A percentile compares a stretch with the other conserved stretches of the same genome.
These are phyloP conservation scores for Cuculus canorus DNA, from an alignment of 2,797 vertebrate genomes.

Conservation along the genomic window DNA sequence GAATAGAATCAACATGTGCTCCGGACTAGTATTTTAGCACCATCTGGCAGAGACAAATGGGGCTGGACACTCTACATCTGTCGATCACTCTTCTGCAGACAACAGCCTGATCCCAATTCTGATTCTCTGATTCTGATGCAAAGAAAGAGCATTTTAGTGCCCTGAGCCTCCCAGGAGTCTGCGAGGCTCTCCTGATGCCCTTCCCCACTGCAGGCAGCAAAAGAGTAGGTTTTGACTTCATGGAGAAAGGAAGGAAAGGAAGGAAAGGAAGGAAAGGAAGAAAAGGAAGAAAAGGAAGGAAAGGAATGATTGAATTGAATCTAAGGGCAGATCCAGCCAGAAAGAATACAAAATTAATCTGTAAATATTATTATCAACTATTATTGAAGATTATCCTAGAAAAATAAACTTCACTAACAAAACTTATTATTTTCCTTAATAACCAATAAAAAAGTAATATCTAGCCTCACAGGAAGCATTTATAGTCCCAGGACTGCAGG, in stretches of 20 bases:
- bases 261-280: background rate
- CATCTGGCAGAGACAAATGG: constrained; percentile 68
- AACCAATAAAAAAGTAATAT: background rate
- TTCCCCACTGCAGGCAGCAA: background rate
- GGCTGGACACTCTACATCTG: constrained; percentile 54
- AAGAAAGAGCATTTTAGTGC: background rate
- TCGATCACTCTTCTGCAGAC: background rate
- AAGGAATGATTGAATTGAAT: background rate
- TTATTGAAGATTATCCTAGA: background rate
- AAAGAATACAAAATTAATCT: background rate
- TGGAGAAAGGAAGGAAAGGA: background rate
- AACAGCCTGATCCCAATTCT: constrained; percentile 43
- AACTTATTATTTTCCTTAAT: background rate
- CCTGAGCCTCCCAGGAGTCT: background rate
- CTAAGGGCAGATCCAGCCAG: background rate
- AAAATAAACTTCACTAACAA: background rate
- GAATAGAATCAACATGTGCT: constrained; percentile 63
- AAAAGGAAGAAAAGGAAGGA: too few species aligned
- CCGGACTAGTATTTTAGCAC: background rate
- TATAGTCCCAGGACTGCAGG: background rate
- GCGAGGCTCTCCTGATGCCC: background rate
- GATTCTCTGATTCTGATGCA: too few species aligned
- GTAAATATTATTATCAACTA: background rate
- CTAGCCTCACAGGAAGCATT: background rate
- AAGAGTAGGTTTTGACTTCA: background rate